Conservation (phyloP, 1,140 invertebrate species). For the Odontomachus brunneus region DNA sequence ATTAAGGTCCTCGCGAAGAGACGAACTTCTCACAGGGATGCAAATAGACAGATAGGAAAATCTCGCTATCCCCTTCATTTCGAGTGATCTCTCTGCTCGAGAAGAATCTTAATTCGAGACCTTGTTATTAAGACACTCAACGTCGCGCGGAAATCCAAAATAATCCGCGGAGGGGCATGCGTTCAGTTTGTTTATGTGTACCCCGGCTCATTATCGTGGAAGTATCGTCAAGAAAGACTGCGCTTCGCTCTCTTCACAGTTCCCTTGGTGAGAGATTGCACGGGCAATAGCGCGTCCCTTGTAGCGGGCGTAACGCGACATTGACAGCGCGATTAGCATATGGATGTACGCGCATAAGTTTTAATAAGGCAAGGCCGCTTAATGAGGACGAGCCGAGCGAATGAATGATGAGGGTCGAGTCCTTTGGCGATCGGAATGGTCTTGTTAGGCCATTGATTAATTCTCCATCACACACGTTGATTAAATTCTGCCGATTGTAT, state of each 20-base stretch:
- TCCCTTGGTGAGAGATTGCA: neutral
- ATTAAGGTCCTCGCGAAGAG: neutral
- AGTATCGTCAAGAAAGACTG: too few species aligned
- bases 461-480: constrained; percentile 28
- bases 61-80: neutral
- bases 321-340: neutral
- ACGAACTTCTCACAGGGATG: constrained; percentile 6
- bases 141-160: too few species aligned
- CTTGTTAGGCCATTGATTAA: constrained; percentile 46
- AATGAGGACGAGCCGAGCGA: constrained; percentile 6
- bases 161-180: too few species aligned
- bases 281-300: neutral
- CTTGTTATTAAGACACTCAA: too few species aligned
- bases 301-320: neutral
- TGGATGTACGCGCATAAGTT: neutral
- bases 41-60: constrained; percentile 12
- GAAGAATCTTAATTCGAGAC: too few species aligned
- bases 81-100: neutral
- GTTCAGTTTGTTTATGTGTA: too few species aligned
- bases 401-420: constrained; percentile 24
- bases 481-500: constrained; percentile 50
- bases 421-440: constrained; percentile 9
- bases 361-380: constrained; percentile 24
- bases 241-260: too few species aligned
- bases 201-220: too few species aligned